These are phyloP conservation scores for Achlya flavicornis DNA, from an alignment of 2,888 invertebrate species.

Conservation along the genomic window DNA sequence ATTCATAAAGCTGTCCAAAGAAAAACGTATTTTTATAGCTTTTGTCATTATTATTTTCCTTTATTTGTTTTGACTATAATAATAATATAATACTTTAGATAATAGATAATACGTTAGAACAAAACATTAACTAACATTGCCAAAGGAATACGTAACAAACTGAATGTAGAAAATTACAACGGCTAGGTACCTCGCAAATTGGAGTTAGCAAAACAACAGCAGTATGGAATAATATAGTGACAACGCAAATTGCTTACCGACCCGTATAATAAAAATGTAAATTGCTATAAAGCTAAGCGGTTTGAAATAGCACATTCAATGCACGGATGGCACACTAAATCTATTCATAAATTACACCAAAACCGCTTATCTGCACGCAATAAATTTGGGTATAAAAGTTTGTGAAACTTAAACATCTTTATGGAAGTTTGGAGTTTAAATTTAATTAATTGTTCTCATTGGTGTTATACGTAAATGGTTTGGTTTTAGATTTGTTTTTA, in stretches of 20 bases:
- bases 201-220: conserved; percentile 22
- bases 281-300: conserved; percentile 50
- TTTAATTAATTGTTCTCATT: neutral
- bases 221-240: conserved; percentile 27
- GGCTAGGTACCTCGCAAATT: conserved; percentile 5
- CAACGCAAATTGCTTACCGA: conserved; percentile 34
- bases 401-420: conserved; percentile 8
- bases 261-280: conserved; percentile 60
- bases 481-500: neutral
- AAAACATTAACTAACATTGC: neutral
- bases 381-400: conserved; percentile 34
- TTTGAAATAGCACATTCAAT: conserved; percentile 40
- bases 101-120: too few relatives aligned
- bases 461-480: neutral
- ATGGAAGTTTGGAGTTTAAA: conserved; percentile 9
- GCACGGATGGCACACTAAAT: conserved; percentile 27
- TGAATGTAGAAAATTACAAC: neutral
- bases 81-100: too few relatives aligned
- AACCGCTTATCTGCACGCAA: conserved; percentile 51
- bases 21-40: too few relatives aligned
- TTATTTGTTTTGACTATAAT: too few relatives aligned
- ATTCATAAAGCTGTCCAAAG: too few relatives aligned
- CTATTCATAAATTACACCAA: conserved; percentile 57
- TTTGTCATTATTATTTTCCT: too few relatives aligned
- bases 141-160: neutral